Percentiles rank a stretch among this genome's conserved stretches.
phyloP scores from a whole-genome alignment of 92 coral and sea anemone species.

The Isaurus tuberculatus region DNA sequence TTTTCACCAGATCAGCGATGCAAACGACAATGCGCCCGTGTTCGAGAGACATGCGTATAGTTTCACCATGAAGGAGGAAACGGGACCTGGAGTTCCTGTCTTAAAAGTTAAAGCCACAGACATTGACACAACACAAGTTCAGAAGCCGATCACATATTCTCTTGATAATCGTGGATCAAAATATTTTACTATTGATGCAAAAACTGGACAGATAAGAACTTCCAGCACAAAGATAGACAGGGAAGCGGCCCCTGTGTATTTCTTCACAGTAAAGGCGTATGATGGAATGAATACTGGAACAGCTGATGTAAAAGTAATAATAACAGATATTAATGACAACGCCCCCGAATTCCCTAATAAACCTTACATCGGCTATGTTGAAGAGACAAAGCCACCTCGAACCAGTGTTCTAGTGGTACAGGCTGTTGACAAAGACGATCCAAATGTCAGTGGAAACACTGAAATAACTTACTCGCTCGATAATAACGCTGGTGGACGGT shows the following conservation, averaged over 20 bases:
- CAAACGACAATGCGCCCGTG: constrained; percentile 78
- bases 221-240: constrained; percentile 73
- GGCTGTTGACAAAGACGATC: constrained; percentile 84
- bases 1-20: constrained; percentile 68
- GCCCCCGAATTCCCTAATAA: constrained; percentile 81
- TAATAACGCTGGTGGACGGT: constrained; percentile 66
- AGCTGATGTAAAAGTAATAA: constrained; percentile 68
- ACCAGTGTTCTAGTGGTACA: constrained; percentile 86
- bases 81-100: constrained; percentile 54
- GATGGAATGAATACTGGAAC: constrained; percentile 71
- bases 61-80: constrained; percentile 65
- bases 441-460: constrained; percentile 70
- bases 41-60: constrained; percentile 70
- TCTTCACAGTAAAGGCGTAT: constrained; percentile 78
- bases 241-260: constrained; percentile 60
- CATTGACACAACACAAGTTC: constrained; percentile 55
- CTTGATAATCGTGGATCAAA: constrained; percentile 56
- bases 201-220: constrained; percentile 72
- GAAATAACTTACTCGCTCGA: constrained; percentile 71
- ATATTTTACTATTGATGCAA: constrained; percentile 61
- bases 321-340: constrained; percentile 79
- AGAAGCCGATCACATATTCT: constrained; percentile 46
- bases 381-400: constrained; percentile 65
- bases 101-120: constrained; percentile 75
- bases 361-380: constrained; percentile 81